Conservation (phyloP, 35 echinoderm and acorn worm species). For the Anneissia japonica region DNA sequence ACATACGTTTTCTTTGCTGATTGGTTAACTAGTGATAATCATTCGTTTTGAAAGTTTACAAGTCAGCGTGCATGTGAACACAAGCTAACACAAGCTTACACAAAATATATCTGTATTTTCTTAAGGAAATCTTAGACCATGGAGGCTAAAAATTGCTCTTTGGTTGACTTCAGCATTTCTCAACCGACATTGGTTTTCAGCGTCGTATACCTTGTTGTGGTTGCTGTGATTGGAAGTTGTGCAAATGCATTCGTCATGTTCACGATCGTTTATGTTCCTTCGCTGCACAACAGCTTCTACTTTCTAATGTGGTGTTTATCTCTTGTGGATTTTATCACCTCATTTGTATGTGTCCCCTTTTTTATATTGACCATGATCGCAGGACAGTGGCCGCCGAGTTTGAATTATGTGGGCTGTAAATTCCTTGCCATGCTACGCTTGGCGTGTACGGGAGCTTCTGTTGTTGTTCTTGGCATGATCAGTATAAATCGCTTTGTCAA, state of each 20-base stretch:
- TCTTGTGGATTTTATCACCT: neutral
- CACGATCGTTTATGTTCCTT: neutral
- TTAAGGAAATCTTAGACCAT: no score
- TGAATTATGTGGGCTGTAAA: neutral
- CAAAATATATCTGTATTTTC: no score
- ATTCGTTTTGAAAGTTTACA: no score
- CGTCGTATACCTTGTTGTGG: neutral
- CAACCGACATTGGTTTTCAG: neutral
- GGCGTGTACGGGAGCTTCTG: neutral
- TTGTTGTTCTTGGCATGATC: neutral
- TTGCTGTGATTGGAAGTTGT: neutral
- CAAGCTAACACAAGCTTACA: no score
- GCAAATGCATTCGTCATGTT: neutral
- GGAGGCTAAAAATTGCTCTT: no score
- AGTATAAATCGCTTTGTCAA: neutral
- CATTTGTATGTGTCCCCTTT: neutral
- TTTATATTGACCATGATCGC: neutral
- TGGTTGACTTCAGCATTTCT: neutral
- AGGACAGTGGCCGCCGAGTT: neutral
- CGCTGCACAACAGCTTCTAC: neutral
- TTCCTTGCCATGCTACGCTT: neutral
- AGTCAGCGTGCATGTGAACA: no score
- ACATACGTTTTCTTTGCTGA: no score
- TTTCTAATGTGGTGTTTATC: neutral
- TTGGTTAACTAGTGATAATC: no score